Percentiles rank a stretch among this genome's conserved stretches.
Conservation (phyloP, 2,113 vertebrate species). For the Pteropus alecto region DNA sequence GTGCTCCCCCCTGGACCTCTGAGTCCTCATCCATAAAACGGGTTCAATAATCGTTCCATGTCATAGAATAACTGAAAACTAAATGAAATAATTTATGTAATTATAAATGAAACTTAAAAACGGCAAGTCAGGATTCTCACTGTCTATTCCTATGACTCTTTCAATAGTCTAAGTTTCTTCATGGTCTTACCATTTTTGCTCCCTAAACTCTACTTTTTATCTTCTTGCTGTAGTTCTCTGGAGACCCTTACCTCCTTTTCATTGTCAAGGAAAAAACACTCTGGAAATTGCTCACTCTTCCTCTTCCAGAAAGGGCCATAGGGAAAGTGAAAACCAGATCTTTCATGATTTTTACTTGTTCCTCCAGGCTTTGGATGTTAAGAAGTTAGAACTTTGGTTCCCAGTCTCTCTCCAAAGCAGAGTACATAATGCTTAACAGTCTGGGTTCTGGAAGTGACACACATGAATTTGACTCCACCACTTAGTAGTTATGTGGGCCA, state of each 20-base stretch:
- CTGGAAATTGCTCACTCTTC: not conserved
- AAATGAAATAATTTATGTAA: not conserved
- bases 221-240: not conserved
- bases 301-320: not conserved
- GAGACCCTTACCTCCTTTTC: not conserved
- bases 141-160: not conserved
- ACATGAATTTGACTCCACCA: not conserved
- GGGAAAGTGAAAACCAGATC: not conserved
- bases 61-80: not conserved
- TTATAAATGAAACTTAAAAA: not conserved
- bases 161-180: not conserved
- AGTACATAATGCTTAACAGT: not conserved
- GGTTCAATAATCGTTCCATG: not conserved
- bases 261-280: not conserved
- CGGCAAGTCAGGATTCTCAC: not conserved
- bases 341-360: not conserved
- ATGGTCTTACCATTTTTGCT: not conserved
- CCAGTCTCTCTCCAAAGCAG: not conserved
- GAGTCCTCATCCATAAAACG: not conserved
- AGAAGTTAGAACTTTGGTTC: not conserved
- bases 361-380: not conserved
- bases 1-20: not conserved
- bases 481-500: not conserved
- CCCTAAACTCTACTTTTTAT: not conserved
- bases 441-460: not conserved